Conservation (phyloP, 2,797 vertebrate species). For the Acanthopagrus latus region DNA sequence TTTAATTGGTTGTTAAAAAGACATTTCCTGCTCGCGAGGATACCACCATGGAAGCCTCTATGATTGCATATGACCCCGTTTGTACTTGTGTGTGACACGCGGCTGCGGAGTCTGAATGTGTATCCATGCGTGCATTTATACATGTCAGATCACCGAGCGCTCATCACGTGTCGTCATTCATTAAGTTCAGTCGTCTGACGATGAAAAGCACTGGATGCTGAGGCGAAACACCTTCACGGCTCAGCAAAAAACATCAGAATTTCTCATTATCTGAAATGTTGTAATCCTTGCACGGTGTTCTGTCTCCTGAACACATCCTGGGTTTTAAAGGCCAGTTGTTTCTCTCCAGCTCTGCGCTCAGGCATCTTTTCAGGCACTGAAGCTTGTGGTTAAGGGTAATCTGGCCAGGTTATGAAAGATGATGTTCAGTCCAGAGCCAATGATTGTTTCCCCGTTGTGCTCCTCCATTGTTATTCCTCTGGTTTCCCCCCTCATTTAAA, state of each 20-base stretch:
- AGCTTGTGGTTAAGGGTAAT: constrained; percentile 39
- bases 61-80: constrained; percentile 31
- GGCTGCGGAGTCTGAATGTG: not conserved
- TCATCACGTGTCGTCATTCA: constrained; percentile 4
- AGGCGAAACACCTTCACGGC: constrained; percentile 4
- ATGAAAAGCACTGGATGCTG: not conserved
- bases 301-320: constrained; percentile 18
- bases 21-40: constrained; percentile 80
- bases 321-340: constrained; percentile 31
- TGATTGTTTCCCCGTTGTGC: constrained; percentile 45
- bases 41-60: constrained; percentile 67
- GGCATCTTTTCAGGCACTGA: constrained; percentile 11
- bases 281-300: constrained; percentile 15
- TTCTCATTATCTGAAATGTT: constrained; percentile 28
- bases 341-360: constrained; percentile 26
- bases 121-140: constrained; percentile 1
- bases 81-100: not conserved
- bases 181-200: constrained; percentile 19
- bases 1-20: constrained; percentile 84
- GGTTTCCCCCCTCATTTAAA: constrained; percentile 30
- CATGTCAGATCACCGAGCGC: not conserved
- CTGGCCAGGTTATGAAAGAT: constrained; percentile 42
- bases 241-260: constrained; percentile 17
- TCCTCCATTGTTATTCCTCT: constrained; percentile 47
- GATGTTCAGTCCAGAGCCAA: constrained; percentile 27